phyloP scores from a whole-genome alignment of 2,797 vertebrate species.

The Sebastes cheni region DNA sequence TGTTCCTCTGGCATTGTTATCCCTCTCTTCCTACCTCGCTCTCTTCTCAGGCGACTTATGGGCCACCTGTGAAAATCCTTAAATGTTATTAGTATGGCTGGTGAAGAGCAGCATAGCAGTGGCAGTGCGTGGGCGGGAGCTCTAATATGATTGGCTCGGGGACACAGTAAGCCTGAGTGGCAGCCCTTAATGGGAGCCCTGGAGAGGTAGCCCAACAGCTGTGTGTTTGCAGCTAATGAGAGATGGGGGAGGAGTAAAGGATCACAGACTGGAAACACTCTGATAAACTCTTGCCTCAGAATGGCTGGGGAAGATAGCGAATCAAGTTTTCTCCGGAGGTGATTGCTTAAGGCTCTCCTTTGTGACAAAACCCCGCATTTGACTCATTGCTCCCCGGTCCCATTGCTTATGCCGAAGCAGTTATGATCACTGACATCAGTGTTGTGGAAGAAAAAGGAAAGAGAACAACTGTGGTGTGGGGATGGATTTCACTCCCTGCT shows the following conservation, averaged over 20 bases:
- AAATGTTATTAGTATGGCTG: constrained; percentile 64
- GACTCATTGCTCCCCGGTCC: constrained; percentile 69
- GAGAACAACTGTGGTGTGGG: constrained; percentile 58
- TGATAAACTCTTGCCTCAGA: constrained; percentile 76
- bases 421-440: constrained; percentile 66
- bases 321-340: constrained; percentile 75
- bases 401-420: constrained; percentile 59
- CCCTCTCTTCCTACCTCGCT: not conserved
- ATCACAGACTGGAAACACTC: constrained; percentile 78
- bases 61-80: constrained; percentile 68
- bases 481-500: constrained; percentile 65
- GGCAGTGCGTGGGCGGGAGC: constrained; percentile 71
- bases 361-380: constrained; percentile 60
- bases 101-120: constrained; percentile 49
- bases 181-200: constrained; percentile 84
- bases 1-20: not conserved
- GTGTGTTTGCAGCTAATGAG: constrained; percentile 86
- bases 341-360: constrained; percentile 70
- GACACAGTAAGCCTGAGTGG: constrained; percentile 75
- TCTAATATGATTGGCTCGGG: constrained; percentile 79
- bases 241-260: constrained; percentile 78
- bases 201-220: constrained; percentile 83
- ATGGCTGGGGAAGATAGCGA: constrained; percentile 69
- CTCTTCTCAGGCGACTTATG: constrained; percentile 21
- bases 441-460: constrained; percentile 51